These are phyloP conservation scores for Sebastes minor DNA, from an alignment of 2,797 vertebrate genomes.

Conservation along the genomic window DNA sequence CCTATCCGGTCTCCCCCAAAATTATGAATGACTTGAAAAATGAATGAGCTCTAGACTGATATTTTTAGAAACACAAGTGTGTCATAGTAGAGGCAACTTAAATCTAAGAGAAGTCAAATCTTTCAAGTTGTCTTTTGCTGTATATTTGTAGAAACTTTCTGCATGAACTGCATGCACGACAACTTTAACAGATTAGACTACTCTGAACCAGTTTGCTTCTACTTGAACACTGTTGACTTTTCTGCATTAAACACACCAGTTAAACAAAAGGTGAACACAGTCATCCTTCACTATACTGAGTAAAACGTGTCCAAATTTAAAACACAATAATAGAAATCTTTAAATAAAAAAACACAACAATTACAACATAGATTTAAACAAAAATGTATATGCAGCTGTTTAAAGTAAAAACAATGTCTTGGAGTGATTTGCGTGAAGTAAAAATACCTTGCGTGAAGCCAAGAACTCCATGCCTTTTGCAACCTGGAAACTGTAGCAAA, in stretches of 20 bases:
- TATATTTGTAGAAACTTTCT: background rate
- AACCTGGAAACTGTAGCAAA: conserved; percentile 96
- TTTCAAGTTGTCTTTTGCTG: background rate
- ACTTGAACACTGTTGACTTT: background rate
- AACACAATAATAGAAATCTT: background rate
- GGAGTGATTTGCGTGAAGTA: background rate
- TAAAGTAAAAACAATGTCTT: background rate
- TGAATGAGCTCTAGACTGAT: conserved; percentile 26
- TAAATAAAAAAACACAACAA: background rate
- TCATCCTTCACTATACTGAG: background rate
- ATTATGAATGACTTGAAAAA: conserved; percentile 61
- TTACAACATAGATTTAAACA: background rate
- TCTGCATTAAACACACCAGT: background rate
- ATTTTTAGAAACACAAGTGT: conserved; percentile 1
- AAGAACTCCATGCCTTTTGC: conserved; percentile 97
- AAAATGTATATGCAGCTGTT: background rate
- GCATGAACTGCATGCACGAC: background rate
- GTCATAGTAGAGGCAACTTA: background rate
- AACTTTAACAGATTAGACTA: background rate
- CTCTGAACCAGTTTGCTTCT: background rate
- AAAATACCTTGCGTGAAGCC: conserved; percentile 91
- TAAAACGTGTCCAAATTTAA: background rate
- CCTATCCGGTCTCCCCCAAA: conserved; percentile 57
- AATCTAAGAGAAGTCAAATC: background rate
- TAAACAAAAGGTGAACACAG: background rate